phyloP scores from a whole-genome alignment of 2,113 vertebrate species.

The Datnioides undecimradiatus region DNA sequence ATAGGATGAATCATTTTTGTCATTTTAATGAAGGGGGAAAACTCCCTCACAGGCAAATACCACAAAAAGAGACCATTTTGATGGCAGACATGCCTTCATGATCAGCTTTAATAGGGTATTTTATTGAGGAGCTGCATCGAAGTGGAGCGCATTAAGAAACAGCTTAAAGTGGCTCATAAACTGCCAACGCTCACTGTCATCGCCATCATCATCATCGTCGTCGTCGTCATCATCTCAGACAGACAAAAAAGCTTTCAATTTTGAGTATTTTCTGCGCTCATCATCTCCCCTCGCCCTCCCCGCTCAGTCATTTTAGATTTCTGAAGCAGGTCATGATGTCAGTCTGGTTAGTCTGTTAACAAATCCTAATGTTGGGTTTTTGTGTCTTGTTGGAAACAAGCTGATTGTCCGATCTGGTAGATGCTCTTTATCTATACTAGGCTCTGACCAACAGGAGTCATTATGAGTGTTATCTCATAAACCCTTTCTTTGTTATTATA shows the following conservation, averaged over 20 bases:
- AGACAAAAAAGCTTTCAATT: constrained; percentile 66
- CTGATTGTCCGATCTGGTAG: not conserved
- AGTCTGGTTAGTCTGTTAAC: constrained; percentile 29
- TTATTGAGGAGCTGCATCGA: constrained; percentile 67
- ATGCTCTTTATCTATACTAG: not conserved
- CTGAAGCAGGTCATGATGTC: constrained; percentile 31
- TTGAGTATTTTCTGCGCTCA: constrained; percentile 24
- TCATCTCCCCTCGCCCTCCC: not conserved
- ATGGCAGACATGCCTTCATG: constrained; percentile 78
- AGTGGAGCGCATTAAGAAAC: constrained; percentile 77
- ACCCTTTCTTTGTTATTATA: not conserved
- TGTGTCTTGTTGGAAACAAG: constrained; percentile 14
- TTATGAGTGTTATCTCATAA: not conserved
- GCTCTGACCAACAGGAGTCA: not conserved
- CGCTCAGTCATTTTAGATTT: constrained; percentile 25
- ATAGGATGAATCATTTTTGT: constrained; percentile 70
- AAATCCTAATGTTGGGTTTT: constrained; percentile 23
- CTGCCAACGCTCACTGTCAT: constrained; percentile 54
- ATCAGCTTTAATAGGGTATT: constrained; percentile 80
- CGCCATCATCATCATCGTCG: constrained; percentile 59
- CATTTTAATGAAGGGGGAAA: constrained; percentile 74
- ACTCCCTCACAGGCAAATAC: constrained; percentile 68
- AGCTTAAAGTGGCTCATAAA: constrained; percentile 74
- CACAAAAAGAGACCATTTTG: constrained; percentile 63
- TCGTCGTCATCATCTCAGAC: constrained; percentile 62